Evolutionary conservation across 2,888 invertebrate genomes (phyloP), one percentile per base, ranked within the genome.

Genomic region (Polymixis lichenea): DNA sequence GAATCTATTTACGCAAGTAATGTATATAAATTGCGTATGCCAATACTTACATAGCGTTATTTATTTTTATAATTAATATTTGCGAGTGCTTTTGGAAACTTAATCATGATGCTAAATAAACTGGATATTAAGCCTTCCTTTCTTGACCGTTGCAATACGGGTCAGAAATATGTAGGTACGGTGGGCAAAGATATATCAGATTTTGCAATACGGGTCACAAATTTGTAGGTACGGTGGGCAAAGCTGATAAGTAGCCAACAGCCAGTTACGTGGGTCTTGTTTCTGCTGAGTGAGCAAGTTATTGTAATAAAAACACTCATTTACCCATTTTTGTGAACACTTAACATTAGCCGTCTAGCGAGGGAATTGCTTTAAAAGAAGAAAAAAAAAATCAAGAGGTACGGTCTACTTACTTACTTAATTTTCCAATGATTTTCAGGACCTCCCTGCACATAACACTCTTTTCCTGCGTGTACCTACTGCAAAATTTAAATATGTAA

Each of bases 1-100:
- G n/a, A 66, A 72, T 72, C 32, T 66, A 72, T 78, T 78, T 78
- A 55, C 60, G 8, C 78, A 32, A 43, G 60, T 72, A 78, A 78
- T 78, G 78, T 78, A 55, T 22, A 38, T 38, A 61, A 71, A 72
- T 25, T 38, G 61, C 51, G 38, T 32, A 56, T 43, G 61, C 32
- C 28, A 78, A 78, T 72, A 78, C 55, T 62, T n/a, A 32, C 43
- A 75, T 32, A 49, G 15, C 49, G 15, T 58, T 46, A 43, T 70
- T 60, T 49, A 51, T 43, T 70, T 60, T 38, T n/a, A n/a, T n/a
- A n/a, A 60, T 28, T 28, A 65, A 60, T 76, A 75, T 72, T 72
- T 74, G 17, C 22, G 5, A 66, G 32, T 32, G 17, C 38, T 65
- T 58, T 51, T 19, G 19, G 19, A n/a, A 58, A 38, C 28, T 49